Percentiles rank a stretch among this genome's conserved stretches.
phyloP scores from a whole-genome alignment of 2,888 invertebrate species.

The Heterodera filipjevi region DNA sequence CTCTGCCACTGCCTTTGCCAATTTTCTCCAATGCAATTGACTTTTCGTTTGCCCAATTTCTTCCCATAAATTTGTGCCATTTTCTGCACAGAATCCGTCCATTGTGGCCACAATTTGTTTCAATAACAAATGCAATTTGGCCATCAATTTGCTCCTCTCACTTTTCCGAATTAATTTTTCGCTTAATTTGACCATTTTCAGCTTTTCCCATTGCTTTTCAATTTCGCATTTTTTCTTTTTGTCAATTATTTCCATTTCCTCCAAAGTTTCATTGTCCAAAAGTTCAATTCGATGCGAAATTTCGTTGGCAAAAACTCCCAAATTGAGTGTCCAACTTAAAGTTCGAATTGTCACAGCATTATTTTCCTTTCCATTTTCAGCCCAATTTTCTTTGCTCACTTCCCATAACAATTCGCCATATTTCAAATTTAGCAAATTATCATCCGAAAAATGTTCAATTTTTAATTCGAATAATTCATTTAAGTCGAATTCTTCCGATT shows the following conservation, averaged over 20 bases:
- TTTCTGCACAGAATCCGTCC: slow-evolving; percentile 6
- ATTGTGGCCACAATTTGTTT: neutral
- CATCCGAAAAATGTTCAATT: neutral
- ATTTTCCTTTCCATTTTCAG: neutral
- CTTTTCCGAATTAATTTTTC: neutral
- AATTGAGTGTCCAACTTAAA: neutral
- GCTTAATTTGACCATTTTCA: neutral
- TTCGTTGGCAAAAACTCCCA: slow-evolving; percentile 10
- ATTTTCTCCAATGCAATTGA: neutral
- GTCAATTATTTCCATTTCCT: neutral
- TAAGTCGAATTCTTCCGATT: neutral
- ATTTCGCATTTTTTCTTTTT: neutral
- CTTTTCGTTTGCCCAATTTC: neutral
- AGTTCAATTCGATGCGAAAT: neutral
- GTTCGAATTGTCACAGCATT: neutral
- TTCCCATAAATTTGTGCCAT: neutral
- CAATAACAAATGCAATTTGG: neutral
- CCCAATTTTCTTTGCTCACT: neutral
- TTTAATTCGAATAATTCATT: neutral
- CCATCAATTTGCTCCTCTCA: neutral
- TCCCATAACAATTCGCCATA: neutral
- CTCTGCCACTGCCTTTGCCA: neutral
- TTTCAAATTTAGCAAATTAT: neutral
- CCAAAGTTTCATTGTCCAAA: neutral
- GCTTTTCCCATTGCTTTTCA: slow-evolving; percentile 1